Base-by-base conservation (phyloP, 30 jellyfish, hydroid and myxozoan species). In the Aurelia sp. region DNA sequence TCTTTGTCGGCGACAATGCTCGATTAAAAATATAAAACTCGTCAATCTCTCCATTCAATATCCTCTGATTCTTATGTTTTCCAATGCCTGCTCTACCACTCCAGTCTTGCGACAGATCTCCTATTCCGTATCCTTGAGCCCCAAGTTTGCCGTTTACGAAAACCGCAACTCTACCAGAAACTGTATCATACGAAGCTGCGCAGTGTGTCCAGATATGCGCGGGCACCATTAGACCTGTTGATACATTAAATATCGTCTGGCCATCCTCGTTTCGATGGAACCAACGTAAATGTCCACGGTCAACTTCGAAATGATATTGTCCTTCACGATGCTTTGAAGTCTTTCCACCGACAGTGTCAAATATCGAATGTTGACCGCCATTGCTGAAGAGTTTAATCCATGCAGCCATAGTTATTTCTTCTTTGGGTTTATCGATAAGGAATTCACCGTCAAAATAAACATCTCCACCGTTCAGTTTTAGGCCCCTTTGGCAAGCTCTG, bases 191-290 rank as follows among this genome's bases (percentile, higher is more conserved):
- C 0, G 99, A 82, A 13, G 97, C 99, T 33, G 99, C 96, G 82
- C 97, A 89, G 89, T 95, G 99, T 23, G 99, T 95, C 99, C 99
- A 95, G 21, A 85, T 88, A 78, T 95, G 99, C 64, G 99, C 97
- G 17, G 99, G 99, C 12, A 95, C 92, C 97, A 89, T 85, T 35
- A 95, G 74, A 35, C 98, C 98, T 19, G 99, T 91, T 3, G 97
- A 89, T 11, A 89, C 88, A 62, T 95, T 95, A 74, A 95, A 95
- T 11, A 90, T 89, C 19, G 81, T 81, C 3, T 87, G 85, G 30
- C 92, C 91, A 17, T 89, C 99, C 71, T 86, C 97, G 84, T 89
- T 89, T 85, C 99, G 80, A 76, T 95, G 99, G 64, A 86, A 89
- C 99, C 99, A 95, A 64, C 97, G 71, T 16, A 95, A 52, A 41